Base-by-base conservation (phyloP, 2,888 invertebrate species). In the Anthrax anthrax region DNA sequence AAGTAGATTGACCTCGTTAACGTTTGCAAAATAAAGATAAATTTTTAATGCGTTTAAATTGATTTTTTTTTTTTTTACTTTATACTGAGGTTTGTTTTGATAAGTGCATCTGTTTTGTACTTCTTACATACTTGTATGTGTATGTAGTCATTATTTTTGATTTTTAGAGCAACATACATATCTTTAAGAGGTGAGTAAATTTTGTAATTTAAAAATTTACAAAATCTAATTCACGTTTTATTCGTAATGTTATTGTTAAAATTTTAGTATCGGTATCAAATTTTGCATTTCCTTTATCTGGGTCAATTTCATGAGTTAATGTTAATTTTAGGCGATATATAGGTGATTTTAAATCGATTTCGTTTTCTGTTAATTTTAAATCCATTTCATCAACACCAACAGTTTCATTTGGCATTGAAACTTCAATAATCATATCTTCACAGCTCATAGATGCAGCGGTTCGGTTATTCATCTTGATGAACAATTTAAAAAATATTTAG, bases 221-320 rank as follows among this genome's bases (percentile, higher is more conserved):
- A 63, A 74, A 81, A 71, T 94, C 92, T 55, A 85, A 78, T 63
- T 92, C 91, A 47, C 92, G 74, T 49, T 76, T 72, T 64, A 92
- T 73, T 50, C 75, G 75, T 42, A 92, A 69, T 8, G 81, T 84
- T 39, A 94, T 70, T 45, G 76, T 73, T 48, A 94, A 70, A 39
- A 74, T 77, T 54, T 78, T 76, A 19, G 69, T 67, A 12, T 77
- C 75, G 2, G 70, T 59, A 58, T 88, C 80, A 80, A 86, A 94
- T 57, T 80, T 77, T 1, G 92, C 92, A 51, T 78, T 79, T 4
- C 88, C 87, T 29, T 70, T 71, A 60, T 90, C 84, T 9, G 88
- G 84, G 65, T 91, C 77, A 9, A 91, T 82, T 1, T 77, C 76
- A 58, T 92, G 89, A 0, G 88, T 86, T 29, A 91, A 71, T 1